phyloP scores from a whole-genome alignment of 2,113 vertebrate genomes.

The Ciconia maguari region DNA sequence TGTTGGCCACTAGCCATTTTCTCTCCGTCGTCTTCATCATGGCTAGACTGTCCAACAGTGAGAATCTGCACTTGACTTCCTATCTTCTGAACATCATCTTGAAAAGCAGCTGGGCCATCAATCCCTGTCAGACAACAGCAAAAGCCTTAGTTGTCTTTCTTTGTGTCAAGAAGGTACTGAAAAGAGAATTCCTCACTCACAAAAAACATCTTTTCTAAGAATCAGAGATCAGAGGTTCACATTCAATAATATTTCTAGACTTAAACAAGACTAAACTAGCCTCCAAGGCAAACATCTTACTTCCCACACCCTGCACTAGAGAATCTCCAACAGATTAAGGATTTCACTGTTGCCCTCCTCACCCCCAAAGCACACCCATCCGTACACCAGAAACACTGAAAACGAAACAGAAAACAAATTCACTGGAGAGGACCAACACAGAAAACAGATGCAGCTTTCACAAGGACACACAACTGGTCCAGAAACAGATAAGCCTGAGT shows the following conservation, averaged over 20 bases:
- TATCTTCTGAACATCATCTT: constrained; percentile 82
- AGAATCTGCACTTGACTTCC: constrained; percentile 88
- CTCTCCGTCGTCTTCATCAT: constrained; percentile 82
- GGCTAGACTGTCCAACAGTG: constrained; percentile 80
- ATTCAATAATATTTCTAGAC: neutral
- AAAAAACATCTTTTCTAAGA: neutral
- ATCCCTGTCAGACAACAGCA: constrained; percentile 79
- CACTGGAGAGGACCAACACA: neutral
- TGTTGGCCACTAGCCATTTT: constrained; percentile 78
- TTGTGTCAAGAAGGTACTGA: neutral
- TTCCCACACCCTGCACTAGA: neutral
- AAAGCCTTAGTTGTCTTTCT: neutral
- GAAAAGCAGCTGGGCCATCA: constrained; percentile 85
- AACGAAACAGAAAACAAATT: neutral
- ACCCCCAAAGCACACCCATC: neutral
- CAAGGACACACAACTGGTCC: neutral
- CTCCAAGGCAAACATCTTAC: neutral
- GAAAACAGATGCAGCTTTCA: neutral
- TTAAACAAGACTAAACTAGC: neutral
- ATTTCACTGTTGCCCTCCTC: neutral
- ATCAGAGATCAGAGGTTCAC: neutral
- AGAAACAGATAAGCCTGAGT: neutral
- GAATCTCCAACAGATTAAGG: neutral
- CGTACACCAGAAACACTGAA: neutral
- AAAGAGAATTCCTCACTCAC: neutral